phyloP scores from a whole-genome alignment of 2,888 invertebrate species.

The Hymenopus coronatus region DNA sequence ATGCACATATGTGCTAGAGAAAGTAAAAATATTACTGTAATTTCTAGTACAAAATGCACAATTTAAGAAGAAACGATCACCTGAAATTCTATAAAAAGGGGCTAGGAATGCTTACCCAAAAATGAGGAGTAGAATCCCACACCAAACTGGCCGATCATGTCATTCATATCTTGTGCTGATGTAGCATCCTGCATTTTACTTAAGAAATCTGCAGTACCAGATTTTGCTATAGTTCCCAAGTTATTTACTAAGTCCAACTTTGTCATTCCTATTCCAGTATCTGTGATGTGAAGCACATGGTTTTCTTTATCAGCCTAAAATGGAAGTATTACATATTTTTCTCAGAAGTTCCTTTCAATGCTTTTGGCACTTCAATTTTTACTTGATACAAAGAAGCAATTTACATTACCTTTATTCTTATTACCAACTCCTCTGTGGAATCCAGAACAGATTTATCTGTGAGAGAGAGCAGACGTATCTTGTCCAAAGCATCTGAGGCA shows the following conservation, averaged over 20 bases:
- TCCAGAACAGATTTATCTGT: slow-evolving; percentile 80
- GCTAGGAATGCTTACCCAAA: slow-evolving; percentile 47
- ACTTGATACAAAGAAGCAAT: too few species aligned
- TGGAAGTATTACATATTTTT: not conserved
- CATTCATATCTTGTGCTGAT: slow-evolving; percentile 72
- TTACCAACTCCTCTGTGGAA: slow-evolving; percentile 76
- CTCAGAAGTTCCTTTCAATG: too few species aligned
- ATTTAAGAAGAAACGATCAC: too few species aligned
- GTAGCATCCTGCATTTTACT: slow-evolving; percentile 49
- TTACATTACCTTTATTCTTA: slow-evolving; percentile 67
- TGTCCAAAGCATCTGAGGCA: slow-evolving; percentile 98
- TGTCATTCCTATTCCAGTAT: slow-evolving; percentile 98
- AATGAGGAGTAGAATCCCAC: slow-evolving; percentile 99
- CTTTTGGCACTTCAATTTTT: too few species aligned
- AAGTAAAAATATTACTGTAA: too few species aligned
- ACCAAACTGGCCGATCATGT: slow-evolving; percentile 99
- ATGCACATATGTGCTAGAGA: too few species aligned
- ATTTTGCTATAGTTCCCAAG: slow-evolving; percentile 97
- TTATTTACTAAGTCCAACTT: slow-evolving; percentile 89
- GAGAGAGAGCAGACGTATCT: slow-evolving; percentile 89
- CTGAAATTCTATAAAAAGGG: too few species aligned
- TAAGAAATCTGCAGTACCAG: slow-evolving; percentile 94
- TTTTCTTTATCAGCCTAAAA: slow-evolving; percentile 26
- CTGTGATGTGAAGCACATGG: slow-evolving; percentile 85
- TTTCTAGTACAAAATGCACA: too few species aligned